Conservation (phyloP, 2,888 invertebrate species). For the Neria commutata region DNA sequence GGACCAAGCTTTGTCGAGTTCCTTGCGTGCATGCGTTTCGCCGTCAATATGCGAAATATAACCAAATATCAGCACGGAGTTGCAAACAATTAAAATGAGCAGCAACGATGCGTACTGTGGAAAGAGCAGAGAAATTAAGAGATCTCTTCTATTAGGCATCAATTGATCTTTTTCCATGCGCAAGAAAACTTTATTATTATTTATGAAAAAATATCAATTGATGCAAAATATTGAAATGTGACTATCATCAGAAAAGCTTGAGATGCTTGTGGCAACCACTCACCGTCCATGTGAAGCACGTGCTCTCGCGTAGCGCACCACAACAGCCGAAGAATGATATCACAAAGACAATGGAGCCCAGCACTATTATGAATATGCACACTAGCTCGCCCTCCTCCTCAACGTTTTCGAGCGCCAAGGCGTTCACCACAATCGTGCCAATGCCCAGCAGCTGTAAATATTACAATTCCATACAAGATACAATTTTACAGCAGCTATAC, state of each 20-base stretch:
- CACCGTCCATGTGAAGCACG: slow-evolving; percentile 83
- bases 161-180: background rate
- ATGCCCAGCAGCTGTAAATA: slow-evolving; percentile 45
- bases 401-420: slow-evolving; percentile 37
- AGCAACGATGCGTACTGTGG: slow-evolving; percentile 75
- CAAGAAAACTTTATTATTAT: too few relatives aligned
- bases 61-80: slow-evolving; percentile 64
- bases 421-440: slow-evolving; percentile 36
- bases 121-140: slow-evolving; percentile 5
- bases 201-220: too few relatives aligned
- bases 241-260: background rate
- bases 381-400: slow-evolving; percentile 28
- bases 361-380: slow-evolving; percentile 65
- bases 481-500: too few relatives aligned
- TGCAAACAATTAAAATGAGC: slow-evolving; percentile 71
- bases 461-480: too few relatives aligned
- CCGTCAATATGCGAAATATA: slow-evolving; percentile 35
- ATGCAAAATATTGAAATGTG: too few relatives aligned
- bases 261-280: slow-evolving; percentile 46
- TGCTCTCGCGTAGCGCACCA: slow-evolving; percentile 83
- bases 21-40: slow-evolving; percentile 37
- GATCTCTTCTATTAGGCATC: background rate
- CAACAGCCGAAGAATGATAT: slow-evolving; percentile 90
- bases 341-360: slow-evolving; percentile 74
- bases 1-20: slow-evolving; percentile 62